Conservation (phyloP, 2,113 vertebrate species). For the Podarcis cretensis region DNA sequence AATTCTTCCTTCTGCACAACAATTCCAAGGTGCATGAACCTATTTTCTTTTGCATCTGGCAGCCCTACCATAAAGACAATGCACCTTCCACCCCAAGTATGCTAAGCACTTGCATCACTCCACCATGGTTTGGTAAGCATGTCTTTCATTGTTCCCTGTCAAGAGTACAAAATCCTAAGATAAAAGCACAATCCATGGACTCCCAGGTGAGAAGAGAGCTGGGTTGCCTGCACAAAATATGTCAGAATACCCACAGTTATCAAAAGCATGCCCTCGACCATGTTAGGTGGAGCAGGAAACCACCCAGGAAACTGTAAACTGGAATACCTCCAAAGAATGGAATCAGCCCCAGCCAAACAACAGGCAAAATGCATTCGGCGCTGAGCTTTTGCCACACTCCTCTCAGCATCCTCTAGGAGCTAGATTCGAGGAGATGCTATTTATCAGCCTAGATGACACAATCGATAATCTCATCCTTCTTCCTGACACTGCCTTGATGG, state of each 20-base stretch:
- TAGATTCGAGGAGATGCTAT: neutral
- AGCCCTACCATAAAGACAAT: neutral
- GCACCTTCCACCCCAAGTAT: neutral
- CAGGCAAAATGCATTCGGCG: neutral
- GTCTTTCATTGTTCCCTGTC: neutral
- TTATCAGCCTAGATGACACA: neutral
- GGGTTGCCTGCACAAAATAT: neutral
- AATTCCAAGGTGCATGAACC: too few species aligned
- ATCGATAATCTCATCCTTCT: conserved; percentile 32
- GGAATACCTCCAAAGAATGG: neutral
- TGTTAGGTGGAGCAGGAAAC: neutral
- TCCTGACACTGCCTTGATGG: neutral
- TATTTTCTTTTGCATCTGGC: too few species aligned
- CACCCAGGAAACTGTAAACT: neutral
- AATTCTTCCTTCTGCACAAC: too few species aligned
- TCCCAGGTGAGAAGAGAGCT: neutral
- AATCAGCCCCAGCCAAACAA: neutral
- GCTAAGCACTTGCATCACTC: neutral
- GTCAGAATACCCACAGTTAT: neutral
- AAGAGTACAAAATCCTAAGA: neutral
- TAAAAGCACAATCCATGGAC: neutral
- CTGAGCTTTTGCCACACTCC: neutral
- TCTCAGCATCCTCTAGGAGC: neutral
- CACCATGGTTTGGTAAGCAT: neutral
- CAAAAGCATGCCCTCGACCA: neutral